Percentiles rank a stretch among this genome's conserved stretches.
phyloP scores from a whole-genome alignment of 2,888 invertebrate genomes.

The Lepidochrysops patricia region DNA sequence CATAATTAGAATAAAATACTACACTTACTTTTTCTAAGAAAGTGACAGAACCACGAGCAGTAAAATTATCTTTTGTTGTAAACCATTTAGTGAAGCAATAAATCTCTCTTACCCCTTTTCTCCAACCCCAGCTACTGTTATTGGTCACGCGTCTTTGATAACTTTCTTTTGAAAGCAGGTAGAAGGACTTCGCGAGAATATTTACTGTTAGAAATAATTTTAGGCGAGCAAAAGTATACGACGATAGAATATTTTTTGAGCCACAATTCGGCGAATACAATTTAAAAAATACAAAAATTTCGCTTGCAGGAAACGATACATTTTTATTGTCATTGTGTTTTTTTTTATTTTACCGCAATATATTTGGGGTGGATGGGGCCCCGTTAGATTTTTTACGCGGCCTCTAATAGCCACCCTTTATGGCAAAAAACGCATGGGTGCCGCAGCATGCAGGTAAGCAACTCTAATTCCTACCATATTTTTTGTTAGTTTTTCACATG shows the following conservation, averaged over 20 bases:
- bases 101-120: not conserved
- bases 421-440: slow-evolving; percentile 49
- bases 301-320: slow-evolving; percentile 56
- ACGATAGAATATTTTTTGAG: not conserved
- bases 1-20: slow-evolving; percentile 1
- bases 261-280: not conserved
- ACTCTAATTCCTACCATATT: slow-evolving; percentile 55
- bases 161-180: slow-evolving; percentile 7
- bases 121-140: slow-evolving; percentile 5
- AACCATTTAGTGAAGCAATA: slow-evolving; percentile 8
- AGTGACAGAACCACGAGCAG: not conserved
- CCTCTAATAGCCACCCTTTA: slow-evolving; percentile 64
- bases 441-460: slow-evolving; percentile 50
- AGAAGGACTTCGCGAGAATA: not conserved
- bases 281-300: slow-evolving; percentile 28
- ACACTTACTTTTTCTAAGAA: slow-evolving; percentile 3
- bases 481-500: slow-evolving; percentile 40
- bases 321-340: slow-evolving; percentile 63
- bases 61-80: slow-evolving; percentile 3
- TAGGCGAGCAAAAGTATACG: not conserved
- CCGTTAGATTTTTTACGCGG: slow-evolving; percentile 61
- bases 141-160: slow-evolving; percentile 9
- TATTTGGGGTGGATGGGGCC: slow-evolving; percentile 56
- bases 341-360: slow-evolving; percentile 58
- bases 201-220: not conserved